These are phyloP conservation scores for Ennomos quercinarius DNA, from an alignment of 2,888 invertebrate species.

Conservation along the genomic window DNA sequence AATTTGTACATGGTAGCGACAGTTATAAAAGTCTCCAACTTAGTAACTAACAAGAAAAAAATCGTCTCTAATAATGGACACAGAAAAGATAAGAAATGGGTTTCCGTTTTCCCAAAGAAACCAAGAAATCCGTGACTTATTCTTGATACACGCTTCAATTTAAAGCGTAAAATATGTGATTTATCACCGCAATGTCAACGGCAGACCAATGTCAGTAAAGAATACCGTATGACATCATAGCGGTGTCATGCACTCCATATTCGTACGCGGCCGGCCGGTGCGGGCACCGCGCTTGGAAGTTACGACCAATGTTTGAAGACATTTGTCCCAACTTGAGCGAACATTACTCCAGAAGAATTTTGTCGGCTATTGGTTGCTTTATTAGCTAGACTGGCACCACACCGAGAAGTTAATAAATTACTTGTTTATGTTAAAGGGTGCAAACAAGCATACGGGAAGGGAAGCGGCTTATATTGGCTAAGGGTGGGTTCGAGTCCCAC, in stretches of 20 bases:
- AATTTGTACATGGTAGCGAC: too few relatives aligned
- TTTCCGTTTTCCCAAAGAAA: background rate
- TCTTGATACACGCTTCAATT: background rate
- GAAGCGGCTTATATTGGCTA: too few relatives aligned
- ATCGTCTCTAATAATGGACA: too few relatives aligned
- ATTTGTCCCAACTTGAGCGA: conserved; percentile 7
- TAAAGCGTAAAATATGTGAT: conserved; percentile 7
- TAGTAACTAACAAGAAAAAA: too few relatives aligned
- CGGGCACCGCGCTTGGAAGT: conserved; percentile 18
- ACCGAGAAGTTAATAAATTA: conserved; percentile 1
- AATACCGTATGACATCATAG: conserved; percentile 31
- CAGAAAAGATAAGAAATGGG: too few relatives aligned
- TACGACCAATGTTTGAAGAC: conserved; percentile 13
- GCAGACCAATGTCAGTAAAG: conserved; percentile 15
- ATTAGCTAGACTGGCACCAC: conserved; percentile 1
- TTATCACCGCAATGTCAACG: conserved; percentile 7
- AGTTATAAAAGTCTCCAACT: too few relatives aligned
- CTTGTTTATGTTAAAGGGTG: too few relatives aligned
- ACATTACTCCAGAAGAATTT: conserved; percentile 2
- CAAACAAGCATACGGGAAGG: too few relatives aligned
- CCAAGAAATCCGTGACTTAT: conserved; percentile 10
- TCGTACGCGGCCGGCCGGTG: conserved; percentile 3
- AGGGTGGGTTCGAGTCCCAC: too few relatives aligned
- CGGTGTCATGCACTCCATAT: conserved; percentile 28
- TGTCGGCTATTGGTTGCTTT: conserved; percentile 4